Percentiles rank a stretch among this genome's conserved stretches.
These are phyloP conservation scores for Copidosoma floridanum DNA, from an alignment of 1,140 invertebrate genomes.

Conservation along the genomic window DNA sequence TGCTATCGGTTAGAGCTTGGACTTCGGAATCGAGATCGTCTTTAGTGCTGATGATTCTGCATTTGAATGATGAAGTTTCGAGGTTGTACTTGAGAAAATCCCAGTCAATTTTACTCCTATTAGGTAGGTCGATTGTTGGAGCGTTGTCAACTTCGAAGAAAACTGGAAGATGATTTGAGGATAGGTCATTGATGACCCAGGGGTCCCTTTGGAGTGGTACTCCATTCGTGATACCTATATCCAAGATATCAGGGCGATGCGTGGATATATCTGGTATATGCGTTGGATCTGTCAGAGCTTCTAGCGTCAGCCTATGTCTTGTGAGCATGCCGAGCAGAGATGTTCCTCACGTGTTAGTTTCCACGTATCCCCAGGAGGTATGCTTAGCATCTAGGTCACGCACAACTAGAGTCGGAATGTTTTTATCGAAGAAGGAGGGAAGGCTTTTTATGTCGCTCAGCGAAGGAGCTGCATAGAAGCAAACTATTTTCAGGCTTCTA, in stretches of 20 bases:
- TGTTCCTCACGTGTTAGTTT: no score
- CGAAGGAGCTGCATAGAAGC: no score
- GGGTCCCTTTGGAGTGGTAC: background rate
- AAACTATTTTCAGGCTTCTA: no score
- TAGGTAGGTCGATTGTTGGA: background rate
- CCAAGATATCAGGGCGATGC: no score
- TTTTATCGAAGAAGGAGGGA: background rate
- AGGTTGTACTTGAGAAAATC: background rate
- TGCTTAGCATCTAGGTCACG: slow-evolving; percentile 12
- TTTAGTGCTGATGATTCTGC: no score
- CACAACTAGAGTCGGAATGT: background rate
- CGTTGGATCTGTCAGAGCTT: no score
- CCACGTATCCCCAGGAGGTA: slow-evolving; percentile 3
- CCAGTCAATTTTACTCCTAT: background rate
- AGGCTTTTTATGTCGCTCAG: no score
- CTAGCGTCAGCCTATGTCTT: no score
- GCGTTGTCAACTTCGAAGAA: background rate
- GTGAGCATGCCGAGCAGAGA: no score
- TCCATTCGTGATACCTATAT: slow-evolving; percentile 7
- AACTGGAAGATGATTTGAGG: slow-evolving; percentile 10
- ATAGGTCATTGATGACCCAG: background rate
- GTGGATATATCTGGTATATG: no score
- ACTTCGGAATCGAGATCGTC: no score
- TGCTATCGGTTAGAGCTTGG: no score
- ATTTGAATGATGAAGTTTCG: background rate